Evolutionary conservation across 2,797 vertebrate genomes (phyloP).

Genomic region (Hapalemur alaotrensis): DNA sequence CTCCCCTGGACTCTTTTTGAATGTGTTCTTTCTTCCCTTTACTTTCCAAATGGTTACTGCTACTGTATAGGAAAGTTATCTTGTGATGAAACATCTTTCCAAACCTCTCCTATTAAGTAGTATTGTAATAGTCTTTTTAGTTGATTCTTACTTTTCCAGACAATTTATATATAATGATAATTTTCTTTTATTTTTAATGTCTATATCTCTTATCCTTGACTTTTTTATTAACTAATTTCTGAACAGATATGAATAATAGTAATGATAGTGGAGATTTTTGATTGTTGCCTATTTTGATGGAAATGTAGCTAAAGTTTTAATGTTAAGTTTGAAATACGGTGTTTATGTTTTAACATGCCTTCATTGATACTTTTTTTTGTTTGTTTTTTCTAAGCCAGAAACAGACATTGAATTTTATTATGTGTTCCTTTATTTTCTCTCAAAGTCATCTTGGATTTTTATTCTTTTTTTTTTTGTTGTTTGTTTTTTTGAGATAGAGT

Average conservation of each 20-base stretch:
- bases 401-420: not conserved
- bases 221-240: not conserved
- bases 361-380: not conserved
- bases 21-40: not conserved
- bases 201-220: not conserved
- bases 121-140: not conserved
- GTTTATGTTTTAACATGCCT: not conserved
- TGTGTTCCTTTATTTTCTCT: not conserved
- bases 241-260: not conserved
- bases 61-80: not conserved
- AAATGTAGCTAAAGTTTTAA: slow-evolving; percentile 20
- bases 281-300: not conserved
- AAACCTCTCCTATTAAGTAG: not conserved
- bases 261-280: not conserved
- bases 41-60: not conserved
- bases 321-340: not conserved
- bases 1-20: not conserved
- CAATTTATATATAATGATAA: not conserved
- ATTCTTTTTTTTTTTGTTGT: not conserved
- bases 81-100: not conserved
- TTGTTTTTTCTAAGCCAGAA: not conserved
- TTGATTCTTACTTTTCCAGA: slow-evolving; percentile 10
- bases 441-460: not conserved
- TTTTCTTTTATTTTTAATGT: not conserved
- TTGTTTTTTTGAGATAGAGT: not conserved